These are phyloP conservation scores for Pachydiplax longipennis DNA, from an alignment of 2,888 invertebrate species.

Conservation along the genomic window DNA sequence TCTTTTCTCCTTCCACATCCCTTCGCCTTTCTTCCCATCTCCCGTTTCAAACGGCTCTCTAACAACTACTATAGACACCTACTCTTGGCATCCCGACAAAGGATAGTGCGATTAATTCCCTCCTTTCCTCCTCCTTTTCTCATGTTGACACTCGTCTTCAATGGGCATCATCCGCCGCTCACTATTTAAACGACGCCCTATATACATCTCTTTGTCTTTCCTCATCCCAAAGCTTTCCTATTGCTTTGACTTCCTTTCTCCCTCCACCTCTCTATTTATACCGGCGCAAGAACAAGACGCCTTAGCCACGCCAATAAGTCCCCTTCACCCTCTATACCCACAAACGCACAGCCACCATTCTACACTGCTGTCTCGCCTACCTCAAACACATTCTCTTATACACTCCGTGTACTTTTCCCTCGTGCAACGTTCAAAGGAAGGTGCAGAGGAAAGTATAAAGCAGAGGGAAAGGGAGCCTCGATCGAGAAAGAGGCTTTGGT, in stretches of 20 bases:
- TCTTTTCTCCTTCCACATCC: background rate
- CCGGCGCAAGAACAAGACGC: conserved; percentile 13
- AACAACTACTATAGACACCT: conserved; percentile 39
- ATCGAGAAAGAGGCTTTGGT: background rate
- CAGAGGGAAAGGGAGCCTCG: background rate
- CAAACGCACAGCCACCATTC: background rate
- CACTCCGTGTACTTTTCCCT: background rate
- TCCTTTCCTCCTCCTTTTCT: background rate
- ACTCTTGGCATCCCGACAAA: conserved; percentile 33
- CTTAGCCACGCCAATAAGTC: conserved; percentile 10
- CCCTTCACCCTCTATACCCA: background rate
- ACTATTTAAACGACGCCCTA: conserved; percentile 23
- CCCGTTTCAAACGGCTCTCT: conserved; percentile 20
- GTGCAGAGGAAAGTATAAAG: background rate
- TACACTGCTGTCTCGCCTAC: background rate
- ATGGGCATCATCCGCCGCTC: conserved; percentile 1
- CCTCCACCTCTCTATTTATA: background rate
- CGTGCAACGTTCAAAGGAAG: conserved; percentile 6
- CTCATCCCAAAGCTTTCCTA: background rate
- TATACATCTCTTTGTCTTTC: background rate
- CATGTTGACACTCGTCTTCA: conserved; percentile 20
- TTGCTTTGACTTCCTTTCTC: background rate
- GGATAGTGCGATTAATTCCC: conserved; percentile 26
- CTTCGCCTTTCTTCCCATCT: conserved; percentile 25
- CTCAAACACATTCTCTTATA: conserved; percentile 20